A percentile compares a stretch with the other conserved stretches of the same genome.
Conservation (phyloP, 1,140 invertebrate genomes). For the Drosophila ohnishii region DNA sequence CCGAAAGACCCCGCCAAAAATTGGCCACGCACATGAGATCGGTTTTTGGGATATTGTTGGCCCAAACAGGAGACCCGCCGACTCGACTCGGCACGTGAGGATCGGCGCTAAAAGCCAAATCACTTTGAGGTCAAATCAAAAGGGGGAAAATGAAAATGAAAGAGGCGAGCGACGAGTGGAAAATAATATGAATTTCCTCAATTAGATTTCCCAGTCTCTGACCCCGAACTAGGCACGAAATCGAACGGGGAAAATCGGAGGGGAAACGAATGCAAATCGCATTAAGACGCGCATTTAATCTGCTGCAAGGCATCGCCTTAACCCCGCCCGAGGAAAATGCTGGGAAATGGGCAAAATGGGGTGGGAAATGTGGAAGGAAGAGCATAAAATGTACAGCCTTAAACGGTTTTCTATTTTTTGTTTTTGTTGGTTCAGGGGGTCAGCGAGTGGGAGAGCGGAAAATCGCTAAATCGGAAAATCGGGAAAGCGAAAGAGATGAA, state of each 20-base stretch:
- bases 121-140: slow-evolving; percentile 35
- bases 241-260: slow-evolving; percentile 9
- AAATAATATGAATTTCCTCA: slow-evolving; percentile 72
- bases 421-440: slow-evolving; percentile 27
- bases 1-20: slow-evolving; percentile 34
- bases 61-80: slow-evolving; percentile 21
- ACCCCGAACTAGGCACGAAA: slow-evolving; percentile 32
- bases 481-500: slow-evolving; percentile 24
- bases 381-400: slow-evolving; percentile 23
- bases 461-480: slow-evolving; percentile 8
- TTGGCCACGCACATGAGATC: slow-evolving; percentile 62
- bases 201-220: slow-evolving; percentile 59
- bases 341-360: slow-evolving; percentile 6
- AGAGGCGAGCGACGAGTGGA: slow-evolving; percentile 35
- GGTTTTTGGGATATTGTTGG: slow-evolving; percentile 22
- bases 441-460: slow-evolving; percentile 26
- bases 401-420: slow-evolving; percentile 21
- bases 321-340: slow-evolving; percentile 34
- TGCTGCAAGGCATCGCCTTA: slow-evolving; percentile 58
- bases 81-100: slow-evolving; percentile 30
- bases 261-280: slow-evolving; percentile 61
- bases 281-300: slow-evolving; percentile 69
- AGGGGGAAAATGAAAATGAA: slow-evolving; percentile 41
- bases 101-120: slow-evolving; percentile 35
- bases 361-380: slow-evolving; percentile 29